Base-by-base conservation (phyloP, 1,140 invertebrate species). In the Drosophila murphyi region DNA sequence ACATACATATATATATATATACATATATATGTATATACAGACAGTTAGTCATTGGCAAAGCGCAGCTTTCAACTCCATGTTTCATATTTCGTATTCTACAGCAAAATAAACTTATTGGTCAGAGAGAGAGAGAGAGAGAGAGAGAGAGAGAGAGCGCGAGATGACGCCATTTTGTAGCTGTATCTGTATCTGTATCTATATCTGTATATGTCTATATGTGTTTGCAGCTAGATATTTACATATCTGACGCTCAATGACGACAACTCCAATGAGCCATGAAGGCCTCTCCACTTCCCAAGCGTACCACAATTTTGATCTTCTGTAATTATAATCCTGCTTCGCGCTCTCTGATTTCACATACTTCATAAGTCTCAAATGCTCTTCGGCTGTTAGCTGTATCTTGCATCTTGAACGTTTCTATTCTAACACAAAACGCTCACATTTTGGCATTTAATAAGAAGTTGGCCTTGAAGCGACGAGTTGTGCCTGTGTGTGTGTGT, bases 401-500 rank as follows among this genome's bases (percentile, higher is more conserved):
- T 31, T 56, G 52, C 51, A 64, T 20, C 20, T 20, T 20, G 20
- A 20, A 20, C n/a, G 65, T 75, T 76, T 78, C 76, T 78, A 78
- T 78, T 65, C 62, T 43, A 43, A 43, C 50, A 55, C 51, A 59
- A 68, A 45, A 56, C 59, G 72, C 77, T 80, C 72, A 78, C 85
- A 83, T 80, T 77, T 88, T 88, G 83, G 85, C 83, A 88, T 88
- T 88, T 88, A 88, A 83, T 75, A 89, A 88, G 83, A 88, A 89
- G 83, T 88, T 88, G 77, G 85, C 83, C 83, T 88, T 88, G 83
- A 80, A 75, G 85, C 85, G 62, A 78, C 83, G 67, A 82, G 72
- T 80, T 67, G 52, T 20, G 65, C 63, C 50, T 78, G 48, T 62
- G 34, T 71, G 51, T 50, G 75, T 71, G 48, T 37, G 76, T 41